Conservation (phyloP, 2,797 vertebrate genomes). For the Apodemus agrarius region DNA sequence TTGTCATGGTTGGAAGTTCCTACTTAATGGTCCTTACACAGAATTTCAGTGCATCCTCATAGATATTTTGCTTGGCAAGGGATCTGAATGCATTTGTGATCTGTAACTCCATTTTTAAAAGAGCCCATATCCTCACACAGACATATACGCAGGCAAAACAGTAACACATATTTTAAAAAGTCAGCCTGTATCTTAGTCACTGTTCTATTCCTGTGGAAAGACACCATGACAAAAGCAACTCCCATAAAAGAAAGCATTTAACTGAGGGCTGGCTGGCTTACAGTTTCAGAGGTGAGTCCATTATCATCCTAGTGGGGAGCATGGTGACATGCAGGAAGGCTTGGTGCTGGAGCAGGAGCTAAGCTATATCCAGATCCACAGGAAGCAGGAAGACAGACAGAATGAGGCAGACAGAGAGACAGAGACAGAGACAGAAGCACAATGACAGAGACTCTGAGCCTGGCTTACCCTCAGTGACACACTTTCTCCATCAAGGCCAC, state of each 20-base stretch:
- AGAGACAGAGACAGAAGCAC: not conserved
- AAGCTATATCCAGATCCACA: not conserved
- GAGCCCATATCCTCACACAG: not conserved
- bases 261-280: not conserved
- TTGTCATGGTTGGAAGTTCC: conserved; percentile 29
- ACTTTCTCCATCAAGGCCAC: not conserved
- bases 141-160: not conserved
- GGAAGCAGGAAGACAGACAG: not conserved
- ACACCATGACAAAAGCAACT: not conserved
- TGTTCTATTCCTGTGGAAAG: not conserved
- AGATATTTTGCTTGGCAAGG: conserved; percentile 28
- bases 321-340: not conserved
- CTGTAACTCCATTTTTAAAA: not conserved
- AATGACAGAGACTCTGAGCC: not conserved
- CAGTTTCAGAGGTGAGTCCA: not conserved
- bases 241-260: not conserved
- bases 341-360: not conserved
- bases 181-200: not conserved
- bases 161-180: not conserved
- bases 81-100: not conserved
- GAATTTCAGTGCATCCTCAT: conserved; percentile 14
- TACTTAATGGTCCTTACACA: conserved; percentile 17
- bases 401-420: not conserved
- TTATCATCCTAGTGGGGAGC: not conserved
- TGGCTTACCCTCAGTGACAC: not conserved